A percentile compares a stretch with the other conserved stretches of the same genome.
These are phyloP conservation scores for Agrochola litura DNA, from an alignment of 2,888 invertebrate species.

Conservation along the genomic window DNA sequence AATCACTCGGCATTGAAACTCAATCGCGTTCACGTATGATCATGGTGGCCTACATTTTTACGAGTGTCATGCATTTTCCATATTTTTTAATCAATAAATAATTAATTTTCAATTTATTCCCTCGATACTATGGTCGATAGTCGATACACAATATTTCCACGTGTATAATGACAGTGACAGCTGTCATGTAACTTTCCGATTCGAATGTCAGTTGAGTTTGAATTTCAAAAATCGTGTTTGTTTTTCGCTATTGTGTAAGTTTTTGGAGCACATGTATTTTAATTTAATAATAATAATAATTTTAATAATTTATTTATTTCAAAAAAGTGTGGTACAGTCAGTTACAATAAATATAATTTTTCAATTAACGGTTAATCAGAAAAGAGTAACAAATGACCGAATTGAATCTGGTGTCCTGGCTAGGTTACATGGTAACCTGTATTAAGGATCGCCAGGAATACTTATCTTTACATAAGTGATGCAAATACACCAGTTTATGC, in stretches of 20 bases:
- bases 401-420: too few relatives aligned
- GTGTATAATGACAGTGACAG: slow-evolving; percentile 4
- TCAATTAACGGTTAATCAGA: too few relatives aligned
- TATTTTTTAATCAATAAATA: slow-evolving; percentile 16
- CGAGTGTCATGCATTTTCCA: slow-evolving; percentile 24
- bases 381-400: too few relatives aligned
- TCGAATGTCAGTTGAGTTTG: not conserved
- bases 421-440: too few relatives aligned
- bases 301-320: too few relatives aligned
- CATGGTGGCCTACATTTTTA: not conserved
- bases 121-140: too few relatives aligned
- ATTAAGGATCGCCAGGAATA: too few relatives aligned
- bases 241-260: not conserved
- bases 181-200: slow-evolving; percentile 5
- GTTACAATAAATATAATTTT: too few relatives aligned
- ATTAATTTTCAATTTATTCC: slow-evolving; percentile 4
- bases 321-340: too few relatives aligned
- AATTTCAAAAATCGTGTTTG: not conserved
- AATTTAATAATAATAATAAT: too few relatives aligned
- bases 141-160: slow-evolving; percentile 7
- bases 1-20: slow-evolving; percentile 6
- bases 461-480: not conserved
- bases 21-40: not conserved
- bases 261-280: too few relatives aligned
- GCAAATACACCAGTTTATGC: too few relatives aligned